Conservation (phyloP, 2,888 invertebrate species). For the Asteroscopus sphinx region DNA sequence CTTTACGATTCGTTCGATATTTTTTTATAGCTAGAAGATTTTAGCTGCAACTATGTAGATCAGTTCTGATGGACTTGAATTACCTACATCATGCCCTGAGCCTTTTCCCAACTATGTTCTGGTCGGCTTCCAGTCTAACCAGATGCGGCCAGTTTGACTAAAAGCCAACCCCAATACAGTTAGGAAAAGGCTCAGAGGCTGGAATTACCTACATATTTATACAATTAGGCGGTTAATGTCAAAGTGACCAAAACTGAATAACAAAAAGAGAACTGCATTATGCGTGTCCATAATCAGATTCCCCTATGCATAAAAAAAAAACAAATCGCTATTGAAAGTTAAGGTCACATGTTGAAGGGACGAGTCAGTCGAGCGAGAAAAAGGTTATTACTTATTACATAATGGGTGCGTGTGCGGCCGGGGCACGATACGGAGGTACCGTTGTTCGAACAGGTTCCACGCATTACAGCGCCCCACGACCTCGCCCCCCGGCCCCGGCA, state of each 20-base stretch:
- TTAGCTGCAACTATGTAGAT: constrained; percentile 4
- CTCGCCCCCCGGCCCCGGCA: constrained; percentile 57
- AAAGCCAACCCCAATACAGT: too few species aligned
- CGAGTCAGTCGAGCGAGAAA: constrained; percentile 79
- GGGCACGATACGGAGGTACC: constrained; percentile 81
- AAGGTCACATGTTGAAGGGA: constrained; percentile 58
- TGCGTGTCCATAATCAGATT: constrained; percentile 3
- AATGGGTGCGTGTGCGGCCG: constrained; percentile 84
- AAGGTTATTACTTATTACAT: constrained; percentile 87
- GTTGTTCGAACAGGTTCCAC: constrained; percentile 86
- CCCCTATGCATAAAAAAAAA: constrained; percentile 42
- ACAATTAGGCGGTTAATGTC: not conserved
- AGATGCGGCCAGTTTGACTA: too few species aligned
- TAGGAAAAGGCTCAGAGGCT: too few species aligned
- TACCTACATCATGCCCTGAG: too few species aligned
- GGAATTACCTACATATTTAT: not conserved
- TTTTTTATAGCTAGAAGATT: not conserved
- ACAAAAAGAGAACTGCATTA: not conserved
- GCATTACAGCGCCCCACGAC: constrained; percentile 63
- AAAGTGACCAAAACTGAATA: too few species aligned
- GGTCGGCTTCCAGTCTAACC: too few species aligned
- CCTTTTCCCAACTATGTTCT: too few species aligned
- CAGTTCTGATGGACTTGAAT: not conserved
- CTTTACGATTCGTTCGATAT: not conserved
- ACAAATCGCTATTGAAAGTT: constrained; percentile 51